phyloP scores from a whole-genome alignment of 2,888 invertebrate genomes.

The Drosophila mimetica region DNA sequence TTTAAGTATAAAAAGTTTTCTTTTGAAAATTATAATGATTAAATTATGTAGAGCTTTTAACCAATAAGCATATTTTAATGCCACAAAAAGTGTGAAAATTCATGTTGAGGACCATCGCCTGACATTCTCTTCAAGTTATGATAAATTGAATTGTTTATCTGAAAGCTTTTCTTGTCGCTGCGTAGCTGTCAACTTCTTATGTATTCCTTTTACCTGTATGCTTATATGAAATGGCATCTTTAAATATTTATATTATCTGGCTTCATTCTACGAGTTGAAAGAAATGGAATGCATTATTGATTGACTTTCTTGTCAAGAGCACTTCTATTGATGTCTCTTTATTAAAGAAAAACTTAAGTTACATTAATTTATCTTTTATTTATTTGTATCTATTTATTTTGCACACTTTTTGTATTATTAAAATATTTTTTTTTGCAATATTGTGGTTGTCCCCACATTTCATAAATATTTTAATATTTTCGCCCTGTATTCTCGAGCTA shows the following conservation, averaged over 20 bases:
- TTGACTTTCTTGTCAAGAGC: slow-evolving; percentile 40
- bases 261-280: slow-evolving; percentile 50
- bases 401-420: background rate
- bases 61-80: too few relatives aligned
- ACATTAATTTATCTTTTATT: too few relatives aligned
- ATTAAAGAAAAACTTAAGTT: too few relatives aligned
- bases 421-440: background rate
- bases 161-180: background rate
- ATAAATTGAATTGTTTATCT: slow-evolving; percentile 56
- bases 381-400: background rate
- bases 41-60: too few relatives aligned
- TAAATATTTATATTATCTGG: slow-evolving; percentile 57
- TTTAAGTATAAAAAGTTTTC: background rate
- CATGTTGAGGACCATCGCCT: background rate
- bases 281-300: slow-evolving; percentile 55
- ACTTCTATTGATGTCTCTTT: too few relatives aligned
- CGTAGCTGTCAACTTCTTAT: slow-evolving; percentile 39
- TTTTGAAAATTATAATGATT: background rate
- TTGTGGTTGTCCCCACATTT: slow-evolving; percentile 10
- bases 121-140: slow-evolving; percentile 18
- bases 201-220: slow-evolving; percentile 41
- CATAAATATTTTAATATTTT: slow-evolving; percentile 51
- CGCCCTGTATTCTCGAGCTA: slow-evolving; percentile 27
- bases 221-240: slow-evolving; percentile 6
- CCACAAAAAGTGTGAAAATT: background rate